Percentiles rank a stretch among this genome's conserved stretches.
Conservation (phyloP, 2,113 vertebrate genomes). For the Argyrosomus japonicus region DNA sequence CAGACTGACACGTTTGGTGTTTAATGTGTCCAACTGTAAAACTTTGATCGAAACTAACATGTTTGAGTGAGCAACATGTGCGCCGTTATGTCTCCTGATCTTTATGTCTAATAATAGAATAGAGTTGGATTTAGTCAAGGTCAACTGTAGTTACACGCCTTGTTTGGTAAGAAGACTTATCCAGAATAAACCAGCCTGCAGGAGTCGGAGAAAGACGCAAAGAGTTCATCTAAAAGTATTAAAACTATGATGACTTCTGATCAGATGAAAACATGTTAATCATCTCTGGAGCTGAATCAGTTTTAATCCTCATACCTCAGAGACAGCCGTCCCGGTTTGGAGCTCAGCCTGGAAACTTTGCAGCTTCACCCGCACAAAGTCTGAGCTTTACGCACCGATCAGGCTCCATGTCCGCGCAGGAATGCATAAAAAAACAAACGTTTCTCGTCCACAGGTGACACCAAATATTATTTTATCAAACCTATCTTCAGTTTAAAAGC, state of each 20-base stretch:
- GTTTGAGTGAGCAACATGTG: too few species aligned
- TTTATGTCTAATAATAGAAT: constrained; percentile 13
- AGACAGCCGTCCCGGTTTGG: neutral
- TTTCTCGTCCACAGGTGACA: neutral
- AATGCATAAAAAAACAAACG: rapidly evolving
- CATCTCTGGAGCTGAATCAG: neutral
- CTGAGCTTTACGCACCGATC: neutral
- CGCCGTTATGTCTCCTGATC: too few species aligned
- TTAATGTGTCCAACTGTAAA: too few species aligned
- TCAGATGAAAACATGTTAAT: neutral
- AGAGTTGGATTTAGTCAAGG: neutral
- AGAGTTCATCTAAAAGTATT: too few species aligned
- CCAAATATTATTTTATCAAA: neutral
- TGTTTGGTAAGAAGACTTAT: neutral
- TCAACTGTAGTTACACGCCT: neutral
- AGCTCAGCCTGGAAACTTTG: constrained; percentile 20
- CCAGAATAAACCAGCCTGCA: neutral
- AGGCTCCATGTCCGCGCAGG: neutral
- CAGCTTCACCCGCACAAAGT: constrained; percentile 25
- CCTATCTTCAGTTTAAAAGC: too few species aligned
- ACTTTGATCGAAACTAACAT: too few species aligned
- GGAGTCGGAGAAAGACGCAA: neutral
- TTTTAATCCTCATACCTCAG: neutral
- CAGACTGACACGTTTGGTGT: too few species aligned
- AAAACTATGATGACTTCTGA: too few species aligned